phyloP scores from a whole-genome alignment of 2,888 invertebrate species.

The Eucera pruinosa region DNA sequence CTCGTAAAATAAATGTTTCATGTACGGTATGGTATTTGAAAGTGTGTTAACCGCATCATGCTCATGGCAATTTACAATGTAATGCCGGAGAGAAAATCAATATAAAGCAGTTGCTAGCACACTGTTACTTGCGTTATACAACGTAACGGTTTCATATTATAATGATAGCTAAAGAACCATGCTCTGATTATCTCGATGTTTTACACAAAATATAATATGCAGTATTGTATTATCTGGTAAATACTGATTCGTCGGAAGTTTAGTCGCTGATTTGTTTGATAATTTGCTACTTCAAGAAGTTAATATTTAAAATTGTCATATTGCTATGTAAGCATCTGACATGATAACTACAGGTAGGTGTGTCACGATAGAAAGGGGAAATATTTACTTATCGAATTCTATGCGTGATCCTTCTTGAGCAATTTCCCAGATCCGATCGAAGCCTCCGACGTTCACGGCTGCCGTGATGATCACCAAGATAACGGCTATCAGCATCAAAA shows the following conservation, averaged over 20 bases:
- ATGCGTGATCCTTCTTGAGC: constrained; percentile 90
- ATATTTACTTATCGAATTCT: constrained; percentile 88
- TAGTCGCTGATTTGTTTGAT: background rate
- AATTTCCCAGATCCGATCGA: constrained; percentile 88
- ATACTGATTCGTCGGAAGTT: background rate
- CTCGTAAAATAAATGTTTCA: constrained; percentile 42
- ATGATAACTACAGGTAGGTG: too few species aligned
- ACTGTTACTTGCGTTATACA: constrained; percentile 15
- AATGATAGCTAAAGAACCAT: constrained; percentile 14
- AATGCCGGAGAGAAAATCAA: constrained; percentile 21
- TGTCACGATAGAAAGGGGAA: too few species aligned
- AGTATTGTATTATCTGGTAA: background rate
- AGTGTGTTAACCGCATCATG: constrained; percentile 34
- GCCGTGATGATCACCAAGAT: constrained; percentile 91
- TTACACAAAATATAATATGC: too few species aligned
- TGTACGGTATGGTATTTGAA: constrained; percentile 25
- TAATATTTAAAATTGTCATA: too few species aligned
- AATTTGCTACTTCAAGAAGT: too few species aligned
- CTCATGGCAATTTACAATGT: constrained; percentile 21
- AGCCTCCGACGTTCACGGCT: constrained; percentile 88
- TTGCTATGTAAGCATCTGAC: too few species aligned
- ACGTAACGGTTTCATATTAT: constrained; percentile 16
- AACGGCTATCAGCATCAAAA: constrained; percentile 93
- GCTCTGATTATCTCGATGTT: constrained; percentile 12
- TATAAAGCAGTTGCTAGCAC: constrained; percentile 8